Evolutionary conservation across 2,888 invertebrate genomes (phyloP), one percentile per base, ranked within the genome.

Genomic region (Scotopteryx bipunctaria): DNA sequence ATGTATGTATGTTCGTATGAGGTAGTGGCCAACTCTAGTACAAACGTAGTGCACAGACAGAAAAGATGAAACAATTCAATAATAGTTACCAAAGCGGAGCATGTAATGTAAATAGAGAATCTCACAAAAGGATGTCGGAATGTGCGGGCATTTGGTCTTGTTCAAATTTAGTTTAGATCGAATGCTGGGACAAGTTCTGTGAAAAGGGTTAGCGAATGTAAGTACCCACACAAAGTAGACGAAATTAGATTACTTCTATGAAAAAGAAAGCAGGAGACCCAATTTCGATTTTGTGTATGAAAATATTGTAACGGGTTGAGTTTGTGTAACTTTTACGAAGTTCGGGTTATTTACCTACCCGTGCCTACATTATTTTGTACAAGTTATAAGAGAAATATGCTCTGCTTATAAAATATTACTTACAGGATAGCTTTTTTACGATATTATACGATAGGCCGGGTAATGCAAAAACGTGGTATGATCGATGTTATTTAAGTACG

Each of bases 111-210:
- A 86, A 87, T 79, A 82, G 78, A 73, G 71, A 77, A 78, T 82
- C 76, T 81, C 69, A 81, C 83, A 83, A 85, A 51, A 83, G 78
- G 78, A 81, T 71, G 75, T 72, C 63, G 81, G 81, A 86, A 86
- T 86, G 81, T 84, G 78, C 81, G 81, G 82, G 80, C 73, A 78
- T 81, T 82, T 73, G 74, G 78, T 78, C 78, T 81, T 75, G 78
- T 79, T 79, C 81, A 86, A 85, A 85, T 85, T 83, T 81, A 86
- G 84, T 86, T 81, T 78, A 80, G 75, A 86, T 86, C 82, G 83
- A 86, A 86, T 83, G 80, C 75, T 71, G 73, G 70, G 80, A 80
- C 78, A 83, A 83, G 74, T 86, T 86, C 67, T 72, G 73, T 81
- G 81, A 87, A 83, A 86, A 87, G 86, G 87, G 85, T 86, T 82